A percentile compares a stretch with the other conserved stretches of the same genome.
Evolutionary conservation across 1,140 invertebrate species (phyloP).

Genomic region (Drosophila leontia): DNA sequence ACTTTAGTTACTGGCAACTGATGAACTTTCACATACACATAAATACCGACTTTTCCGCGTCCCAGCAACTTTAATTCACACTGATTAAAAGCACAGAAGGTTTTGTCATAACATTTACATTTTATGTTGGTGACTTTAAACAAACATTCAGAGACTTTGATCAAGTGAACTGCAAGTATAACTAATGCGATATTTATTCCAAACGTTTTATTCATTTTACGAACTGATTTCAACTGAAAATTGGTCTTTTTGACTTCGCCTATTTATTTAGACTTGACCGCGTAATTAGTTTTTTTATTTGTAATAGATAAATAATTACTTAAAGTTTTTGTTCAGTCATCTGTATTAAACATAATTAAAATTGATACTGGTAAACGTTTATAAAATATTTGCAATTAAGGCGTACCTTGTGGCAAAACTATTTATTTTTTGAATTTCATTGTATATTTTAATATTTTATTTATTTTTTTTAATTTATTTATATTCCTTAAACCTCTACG

Average conservation of each 20-base stretch:
- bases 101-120: conserved; percentile 9
- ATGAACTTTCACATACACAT: conserved; percentile 7
- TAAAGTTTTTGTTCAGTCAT: too few relatives aligned
- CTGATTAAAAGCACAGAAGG: conserved; percentile 10
- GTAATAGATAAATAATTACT: background rate
- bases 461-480: too few relatives aligned
- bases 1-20: conserved; percentile 15
- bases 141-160: background rate
- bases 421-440: too few relatives aligned
- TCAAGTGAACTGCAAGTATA: background rate
- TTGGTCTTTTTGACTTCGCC: rapidly evolving
- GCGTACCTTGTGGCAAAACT: too few relatives aligned
- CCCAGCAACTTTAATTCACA: conserved; percentile 24
- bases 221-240: background rate
- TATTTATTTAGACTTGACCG: background rate
- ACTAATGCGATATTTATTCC: background rate
- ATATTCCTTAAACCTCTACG: background rate
- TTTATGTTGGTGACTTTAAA: conserved; percentile 29
- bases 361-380: too few relatives aligned
- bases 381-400: too few relatives aligned
- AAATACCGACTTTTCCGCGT: conserved; percentile 12
- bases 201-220: background rate
- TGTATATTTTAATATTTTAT: too few relatives aligned
- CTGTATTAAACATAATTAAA: too few relatives aligned
- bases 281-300: background rate